These are phyloP conservation scores for Buteo buteo DNA, from an alignment of 2,113 vertebrate species.

Conservation along the genomic window DNA sequence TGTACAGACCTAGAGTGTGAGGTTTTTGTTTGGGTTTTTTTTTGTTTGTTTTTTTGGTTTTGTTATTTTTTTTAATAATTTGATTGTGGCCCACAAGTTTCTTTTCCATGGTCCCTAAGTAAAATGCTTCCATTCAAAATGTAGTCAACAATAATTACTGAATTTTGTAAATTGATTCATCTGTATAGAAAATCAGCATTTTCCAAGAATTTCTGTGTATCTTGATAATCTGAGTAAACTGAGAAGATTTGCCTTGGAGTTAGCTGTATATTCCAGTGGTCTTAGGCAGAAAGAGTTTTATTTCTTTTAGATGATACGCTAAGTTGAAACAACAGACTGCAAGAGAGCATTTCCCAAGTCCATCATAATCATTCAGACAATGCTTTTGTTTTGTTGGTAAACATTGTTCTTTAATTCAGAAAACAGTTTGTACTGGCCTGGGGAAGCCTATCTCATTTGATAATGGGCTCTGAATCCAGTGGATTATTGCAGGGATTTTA, in stretches of 20 bases:
- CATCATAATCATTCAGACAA: neutral
- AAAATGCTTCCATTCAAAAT: neutral
- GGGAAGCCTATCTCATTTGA: conserved; percentile 76
- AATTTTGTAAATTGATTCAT: neutral
- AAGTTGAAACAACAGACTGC: neutral
- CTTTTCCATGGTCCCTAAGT: neutral
- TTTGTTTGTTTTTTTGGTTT: too few species aligned
- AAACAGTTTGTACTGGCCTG: conserved; percentile 60
- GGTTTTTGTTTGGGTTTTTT: neutral
- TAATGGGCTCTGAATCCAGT: conserved; percentile 83
- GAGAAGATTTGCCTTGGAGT: neutral
- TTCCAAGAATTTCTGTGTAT: neutral
- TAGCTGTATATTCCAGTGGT: neutral
- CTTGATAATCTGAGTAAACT: neutral
- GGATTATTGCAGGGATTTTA: conserved; percentile 92
- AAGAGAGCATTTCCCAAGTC: neutral
- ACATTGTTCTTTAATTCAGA: conserved; percentile 61
- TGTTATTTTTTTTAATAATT: neutral
- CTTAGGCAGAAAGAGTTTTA: neutral
- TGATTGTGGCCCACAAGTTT: neutral
- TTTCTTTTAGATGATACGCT: neutral
- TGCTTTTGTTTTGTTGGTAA: conserved; percentile 44
- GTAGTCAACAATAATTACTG: neutral
- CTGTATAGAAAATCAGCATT: neutral
- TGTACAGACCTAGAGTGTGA: neutral